Base-by-base conservation (phyloP, 2,888 invertebrate genomes). In the Thymelicus lineola region DNA sequence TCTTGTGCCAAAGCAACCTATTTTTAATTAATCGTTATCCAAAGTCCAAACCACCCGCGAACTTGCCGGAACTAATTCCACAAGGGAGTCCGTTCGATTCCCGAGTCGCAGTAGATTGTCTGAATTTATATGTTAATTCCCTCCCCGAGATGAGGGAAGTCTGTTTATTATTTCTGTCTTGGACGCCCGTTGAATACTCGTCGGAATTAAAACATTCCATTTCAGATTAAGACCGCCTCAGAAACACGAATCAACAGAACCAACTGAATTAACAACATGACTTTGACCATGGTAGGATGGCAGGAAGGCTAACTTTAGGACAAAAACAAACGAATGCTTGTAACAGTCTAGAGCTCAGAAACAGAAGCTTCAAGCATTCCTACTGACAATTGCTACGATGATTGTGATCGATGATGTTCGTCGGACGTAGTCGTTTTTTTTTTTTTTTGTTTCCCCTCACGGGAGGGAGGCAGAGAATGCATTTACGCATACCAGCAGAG, bases 101-200 rank as follows among this genome's bases (percentile, higher is more conserved):
- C 79, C 75, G 75, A 68, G 73, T 74, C 71, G 77, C 78, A 75
- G 75, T 55, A 69, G 78, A 82, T 82, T 82, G 82, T 82, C 84
- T 83, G 81, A 84, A 87, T 88, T 86, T 85, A 84, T 84, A 87
- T 87, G 86, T 82, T 83, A 88, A 86, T 88, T 78, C 70, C 74
- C 72, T 73, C 70, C 72, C 75, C 71, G 72, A 75, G 73, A 75
- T 75, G 73, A 76, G 76, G 79, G 76, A 77, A 77, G 75, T 77
- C 80, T 82, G 80, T 82, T 85, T 83, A 82, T 82, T 83, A 81
- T 78, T 81, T 77, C 78, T 72, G 75, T 78, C 75, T 81, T 76
- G 74, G 71, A 68, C 74, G 74, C 75, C 50, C 38, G 50, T 64
- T 64, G 75, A 71, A 72, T 74, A 71, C 74, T 73, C 73, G 70